Conservation (phyloP, 2,888 invertebrate genomes). For the Ochropleura plecta region DNA sequence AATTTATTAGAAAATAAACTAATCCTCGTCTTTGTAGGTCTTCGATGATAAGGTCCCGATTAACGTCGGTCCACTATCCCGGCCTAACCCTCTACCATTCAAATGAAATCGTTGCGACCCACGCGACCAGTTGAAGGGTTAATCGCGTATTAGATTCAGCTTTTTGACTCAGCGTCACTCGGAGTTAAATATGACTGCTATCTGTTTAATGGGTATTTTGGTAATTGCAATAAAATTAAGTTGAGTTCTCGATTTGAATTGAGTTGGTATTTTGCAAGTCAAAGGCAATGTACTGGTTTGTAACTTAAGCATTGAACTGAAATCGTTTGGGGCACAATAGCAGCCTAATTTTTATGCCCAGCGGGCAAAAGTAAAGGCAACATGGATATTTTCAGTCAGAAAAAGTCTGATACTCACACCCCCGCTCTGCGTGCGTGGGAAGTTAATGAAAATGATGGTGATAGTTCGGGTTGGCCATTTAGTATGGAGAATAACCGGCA, state of each 20-base stretch:
- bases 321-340: no score
- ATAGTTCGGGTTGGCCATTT: no score
- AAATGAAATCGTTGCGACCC: slow-evolving; percentile 72
- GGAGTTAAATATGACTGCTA: slow-evolving; percentile 59
- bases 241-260: slow-evolving; percentile 14
- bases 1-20: slow-evolving; percentile 75
- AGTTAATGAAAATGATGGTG: no score
- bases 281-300: no score
- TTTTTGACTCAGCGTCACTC: slow-evolving; percentile 70
- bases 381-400: no score
- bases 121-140: slow-evolving; percentile 70
- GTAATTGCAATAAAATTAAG: slow-evolving; percentile 46
- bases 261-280: not conserved
- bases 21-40: slow-evolving; percentile 70
- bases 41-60: slow-evolving; percentile 64
- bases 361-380: no score
- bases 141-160: slow-evolving; percentile 71
- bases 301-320: no score
- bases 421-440: no score
- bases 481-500: no score
- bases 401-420: no score
- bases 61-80: slow-evolving; percentile 63
- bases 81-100: slow-evolving; percentile 64
- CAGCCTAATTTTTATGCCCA: no score
- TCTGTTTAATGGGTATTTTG: slow-evolving; percentile 43